Base-by-base conservation (phyloP, 2,888 invertebrate genomes). In the Drosophila cracens region DNA sequence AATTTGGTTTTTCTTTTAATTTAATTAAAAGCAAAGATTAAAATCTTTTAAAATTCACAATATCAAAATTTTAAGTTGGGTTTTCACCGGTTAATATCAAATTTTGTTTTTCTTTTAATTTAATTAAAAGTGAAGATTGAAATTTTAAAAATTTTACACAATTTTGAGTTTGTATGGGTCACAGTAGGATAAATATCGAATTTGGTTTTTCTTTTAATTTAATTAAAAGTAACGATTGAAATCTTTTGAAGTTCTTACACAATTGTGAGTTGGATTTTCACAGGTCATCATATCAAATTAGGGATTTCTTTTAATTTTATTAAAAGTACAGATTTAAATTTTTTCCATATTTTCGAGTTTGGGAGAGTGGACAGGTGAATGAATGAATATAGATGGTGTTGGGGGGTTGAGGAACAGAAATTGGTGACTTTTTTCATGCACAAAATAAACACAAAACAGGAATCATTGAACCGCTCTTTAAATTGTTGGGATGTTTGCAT, bases 401-500 rank as follows among this genome's bases (percentile, higher is more conserved):
- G 6, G 25, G 2, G 25, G 29, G 8, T 4, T 0, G 1, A 40
- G 40, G 13, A n/a, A 13, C 16, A 13, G 18, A 36, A 25, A 52
- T 62, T 70, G 73, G 70, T 72, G 65, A 70, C 80, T 84, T 85
- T 81, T 75, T 75, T 62, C 33, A 61, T 77, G 83, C 79, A 76
- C 76, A 87, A 83, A 84, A 74, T 71, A 89, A 85, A 87, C 67
- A 74, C 64, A 89, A 82, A 73, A 77, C 87, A 90, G 90, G 86
- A 90, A 90, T 79, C 87, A 83, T 82, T 82, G 83, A 89, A 89
- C 86, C 87, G 81, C 88, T 85, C 82, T 87, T 70, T 83, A 85
- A 84, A 81, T 88, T 78, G 79, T 81, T 76, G 85, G 85, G 87
- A 84, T 79, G 78, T 86, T 78, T 81, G 74, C 80, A 86, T 78